Percentiles rank a stretch among this genome's conserved stretches.
phyloP scores from a whole-genome alignment of 2,797 vertebrate genomes.

The Sebastes jordani region DNA sequence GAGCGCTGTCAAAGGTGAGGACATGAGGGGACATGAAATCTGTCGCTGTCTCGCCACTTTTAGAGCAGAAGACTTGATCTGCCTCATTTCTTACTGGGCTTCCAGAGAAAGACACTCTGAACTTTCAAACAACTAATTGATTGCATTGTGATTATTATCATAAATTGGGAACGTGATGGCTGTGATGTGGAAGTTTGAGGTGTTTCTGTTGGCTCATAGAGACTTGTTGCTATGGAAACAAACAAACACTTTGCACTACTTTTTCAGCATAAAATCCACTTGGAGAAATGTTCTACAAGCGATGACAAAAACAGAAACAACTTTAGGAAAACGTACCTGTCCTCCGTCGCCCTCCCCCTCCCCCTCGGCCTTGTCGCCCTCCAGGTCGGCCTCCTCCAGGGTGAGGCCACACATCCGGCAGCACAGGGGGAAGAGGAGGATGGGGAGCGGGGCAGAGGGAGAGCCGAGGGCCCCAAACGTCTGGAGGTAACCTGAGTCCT shows the following conservation, averaged over 20 bases:
- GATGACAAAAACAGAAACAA: no score
- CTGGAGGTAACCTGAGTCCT: slow-evolving; percentile 85
- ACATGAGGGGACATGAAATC: not conserved
- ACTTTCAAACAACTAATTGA: not conserved
- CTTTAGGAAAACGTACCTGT: slow-evolving; percentile 48
- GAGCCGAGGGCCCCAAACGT: slow-evolving; percentile 73
- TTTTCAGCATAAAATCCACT: not conserved
- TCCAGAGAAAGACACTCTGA: not conserved
- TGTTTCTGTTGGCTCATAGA: not conserved
- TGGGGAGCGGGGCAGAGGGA: slow-evolving; percentile 85
- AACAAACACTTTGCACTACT: not conserved
- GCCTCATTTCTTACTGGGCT: no score
- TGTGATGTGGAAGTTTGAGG: no score
- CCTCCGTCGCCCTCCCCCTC: slow-evolving; percentile 70
- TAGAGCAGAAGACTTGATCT: no score
- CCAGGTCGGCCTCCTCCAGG: slow-evolving; percentile 83
- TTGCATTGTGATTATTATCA: not conserved
- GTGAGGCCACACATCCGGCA: slow-evolving; percentile 90
- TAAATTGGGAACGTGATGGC: no score
- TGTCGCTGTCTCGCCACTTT: no score
- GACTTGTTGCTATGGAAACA: not conserved
- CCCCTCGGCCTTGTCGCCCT: slow-evolving; percentile 56
- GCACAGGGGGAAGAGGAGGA: slow-evolving; percentile 92
- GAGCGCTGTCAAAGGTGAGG: not conserved
- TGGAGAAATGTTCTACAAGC: no score